Percentiles rank a stretch among this genome's conserved stretches.
These are phyloP conservation scores for Drosophila paucipuncta DNA, from an alignment of 2,888 invertebrate species.

Conservation along the genomic window DNA sequence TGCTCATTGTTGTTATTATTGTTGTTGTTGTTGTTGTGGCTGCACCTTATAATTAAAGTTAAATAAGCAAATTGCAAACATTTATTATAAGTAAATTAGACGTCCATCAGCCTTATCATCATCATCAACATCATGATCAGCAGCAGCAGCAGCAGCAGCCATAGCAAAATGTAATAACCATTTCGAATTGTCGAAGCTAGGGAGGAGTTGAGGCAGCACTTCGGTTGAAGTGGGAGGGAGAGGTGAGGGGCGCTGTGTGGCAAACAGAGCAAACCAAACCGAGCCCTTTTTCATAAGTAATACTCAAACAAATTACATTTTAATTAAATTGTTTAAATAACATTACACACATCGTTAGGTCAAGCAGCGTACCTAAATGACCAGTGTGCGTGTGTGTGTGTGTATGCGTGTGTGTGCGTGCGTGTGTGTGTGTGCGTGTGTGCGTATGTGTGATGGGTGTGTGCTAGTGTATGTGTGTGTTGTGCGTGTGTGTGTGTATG, in stretches of 20 bases:
- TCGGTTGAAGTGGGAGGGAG: neutral
- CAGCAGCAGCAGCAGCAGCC: constrained; percentile 6
- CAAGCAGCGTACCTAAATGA: constrained; percentile 81
- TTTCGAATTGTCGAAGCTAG: constrained; percentile 8
- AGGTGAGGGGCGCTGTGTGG: constrained; percentile 4
- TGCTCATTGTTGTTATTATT: constrained; percentile 21
- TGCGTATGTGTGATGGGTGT: constrained; percentile 26
- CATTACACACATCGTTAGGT: constrained; percentile 83
- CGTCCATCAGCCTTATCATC: constrained; percentile 74
- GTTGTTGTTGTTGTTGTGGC: constrained; percentile 30
- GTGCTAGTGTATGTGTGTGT: constrained; percentile 15
- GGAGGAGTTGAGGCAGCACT: neutral
- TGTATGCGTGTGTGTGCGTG: constrained; percentile 25
- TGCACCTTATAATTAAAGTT: constrained; percentile 74
- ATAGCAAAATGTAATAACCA: constrained; percentile 20
- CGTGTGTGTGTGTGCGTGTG: constrained; percentile 18
- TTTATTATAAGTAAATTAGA: constrained; percentile 82
- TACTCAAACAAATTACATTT: constrained; percentile 84
- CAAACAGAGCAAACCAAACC: constrained; percentile 42
- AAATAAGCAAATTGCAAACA: constrained; percentile 79
- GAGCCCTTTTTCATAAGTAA: constrained; percentile 78
- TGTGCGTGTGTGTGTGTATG: constrained; percentile 24
- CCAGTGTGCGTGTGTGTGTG: constrained; percentile 39
- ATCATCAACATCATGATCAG: constrained; percentile 28
- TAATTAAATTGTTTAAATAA: constrained; percentile 84